phyloP scores from a whole-genome alignment of 2,113 vertebrate species.

The Bungarus multicinctus region DNA sequence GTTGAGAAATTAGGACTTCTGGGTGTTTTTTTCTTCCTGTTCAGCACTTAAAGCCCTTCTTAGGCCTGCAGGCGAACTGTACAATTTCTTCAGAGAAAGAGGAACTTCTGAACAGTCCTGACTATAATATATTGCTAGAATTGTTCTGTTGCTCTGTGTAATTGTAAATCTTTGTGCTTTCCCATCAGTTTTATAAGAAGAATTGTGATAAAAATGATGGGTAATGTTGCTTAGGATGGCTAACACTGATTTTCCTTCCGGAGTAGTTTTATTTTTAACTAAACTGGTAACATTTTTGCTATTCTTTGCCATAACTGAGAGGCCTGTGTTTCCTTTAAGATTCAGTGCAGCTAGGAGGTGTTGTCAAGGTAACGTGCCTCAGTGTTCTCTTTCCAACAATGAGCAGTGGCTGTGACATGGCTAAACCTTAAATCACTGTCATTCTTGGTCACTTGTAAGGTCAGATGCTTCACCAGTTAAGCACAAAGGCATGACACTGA shows the following conservation, averaged over 20 bases:
- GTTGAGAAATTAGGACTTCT: accelerated
- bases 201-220: conserved; percentile 37
- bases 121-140: background rate
- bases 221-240: conserved; percentile 44
- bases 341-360: conserved; percentile 35
- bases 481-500: conserved; percentile 57
- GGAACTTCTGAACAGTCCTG: background rate
- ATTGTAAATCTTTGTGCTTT: conserved; percentile 27
- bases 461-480: conserved; percentile 45
- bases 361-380: conserved; percentile 70
- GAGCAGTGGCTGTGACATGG: conserved; percentile 55
- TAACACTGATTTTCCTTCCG: conserved; percentile 35
- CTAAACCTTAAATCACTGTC: conserved; percentile 48
- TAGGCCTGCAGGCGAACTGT: background rate
- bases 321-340: conserved; percentile 49
- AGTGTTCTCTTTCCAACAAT: conserved; percentile 40
- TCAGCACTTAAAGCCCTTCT: background rate
- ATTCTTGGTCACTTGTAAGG: conserved; percentile 40
- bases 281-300: conserved; percentile 46
- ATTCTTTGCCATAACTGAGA: conserved; percentile 21
- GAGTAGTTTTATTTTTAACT: conserved; percentile 55
- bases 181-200: conserved; percentile 43
- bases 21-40: background rate
- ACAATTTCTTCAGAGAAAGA: background rate
- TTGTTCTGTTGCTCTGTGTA: conserved; percentile 5